Percentiles rank a stretch among this genome's conserved stretches.
These are phyloP conservation scores for Mesembrinibis cayennensis DNA, from an alignment of 2,113 vertebrate genomes.

Conservation along the genomic window DNA sequence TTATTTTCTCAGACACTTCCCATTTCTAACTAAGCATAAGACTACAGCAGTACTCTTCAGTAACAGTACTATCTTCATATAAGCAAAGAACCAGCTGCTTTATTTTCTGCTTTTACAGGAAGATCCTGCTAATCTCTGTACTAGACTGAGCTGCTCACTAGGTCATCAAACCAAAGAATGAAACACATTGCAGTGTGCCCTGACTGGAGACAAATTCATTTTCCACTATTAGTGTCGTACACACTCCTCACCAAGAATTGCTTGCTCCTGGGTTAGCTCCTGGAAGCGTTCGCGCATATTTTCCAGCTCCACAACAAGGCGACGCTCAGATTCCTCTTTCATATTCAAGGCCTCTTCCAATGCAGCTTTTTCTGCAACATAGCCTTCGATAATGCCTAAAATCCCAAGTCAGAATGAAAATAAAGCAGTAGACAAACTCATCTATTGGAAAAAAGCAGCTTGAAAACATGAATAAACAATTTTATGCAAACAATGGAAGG, in stretches of 20 bases:
- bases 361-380: conserved; percentile 81
- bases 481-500: background rate
- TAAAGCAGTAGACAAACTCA: background rate
- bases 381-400: conserved; percentile 88
- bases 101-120: background rate
- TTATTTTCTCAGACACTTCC: background rate
- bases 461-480: background rate
- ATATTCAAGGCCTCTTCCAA: conserved; percentile 83
- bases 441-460: background rate
- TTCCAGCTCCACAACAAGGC: conserved; percentile 86
- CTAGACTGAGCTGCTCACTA: background rate
- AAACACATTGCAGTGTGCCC: background rate
- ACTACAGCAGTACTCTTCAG: background rate
- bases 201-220: conserved; percentile 55
- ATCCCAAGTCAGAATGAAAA: background rate
- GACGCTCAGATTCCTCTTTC: conserved; percentile 84
- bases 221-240: conserved; percentile 15
- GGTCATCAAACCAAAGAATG: background rate
- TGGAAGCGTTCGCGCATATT: conserved; percentile 74
- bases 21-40: background rate
- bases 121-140: background rate
- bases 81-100: background rate
- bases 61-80: background rate
- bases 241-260: conserved; percentile 48
- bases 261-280: conserved; percentile 63